Evolutionary conservation across 2,888 invertebrate species (phyloP), one percentile per base, ranked within the genome.

Genomic region (Hybos culiciformis): DNA sequence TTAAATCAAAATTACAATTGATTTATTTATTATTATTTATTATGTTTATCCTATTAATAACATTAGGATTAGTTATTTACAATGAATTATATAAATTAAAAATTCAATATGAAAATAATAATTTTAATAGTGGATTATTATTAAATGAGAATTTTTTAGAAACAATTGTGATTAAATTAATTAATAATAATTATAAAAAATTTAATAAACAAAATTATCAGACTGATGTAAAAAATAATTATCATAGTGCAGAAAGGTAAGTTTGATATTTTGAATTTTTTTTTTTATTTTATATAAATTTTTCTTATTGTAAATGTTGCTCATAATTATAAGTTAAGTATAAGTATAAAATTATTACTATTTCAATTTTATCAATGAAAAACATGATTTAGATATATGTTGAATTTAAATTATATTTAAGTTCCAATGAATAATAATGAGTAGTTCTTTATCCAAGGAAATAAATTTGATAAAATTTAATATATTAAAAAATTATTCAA

Each of bases 121-220:
- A n/a, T n/a, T n/a, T 36, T 20, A 19, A 19, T n/a, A 36, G 21
- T 36, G 36, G 21, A 36, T 36, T 36, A 36, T 36, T 36, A 21
- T 36, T 36, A 36, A 14, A 36, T 36, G 21, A 36, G 14, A n/a
- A 36, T 36, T 36, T 36, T 36, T 36, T 36, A 19, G 21, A 36
- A 19, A 36, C 11, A 19, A 36, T 36, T 36, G 36, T 36, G 19
- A 19, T 36, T 36, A 14, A 36, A 20, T 20, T 36, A 20, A 36
- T 36, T 17, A 36, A 36, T 36, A 36, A 19, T 20, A 19, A 20
- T 36, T 18, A 19, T 19, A 21, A 20, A n/a, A 36, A 36, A 19
- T 36, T 36, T 14, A 19, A 19, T 36, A 20, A 20, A 7, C 18
- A 34, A 19, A 36, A 36, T 18, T 14, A 36, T 19, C 36, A 36